Base-by-base conservation (phyloP, 1,140 invertebrate species). In the Heliconius hermathena region DNA sequence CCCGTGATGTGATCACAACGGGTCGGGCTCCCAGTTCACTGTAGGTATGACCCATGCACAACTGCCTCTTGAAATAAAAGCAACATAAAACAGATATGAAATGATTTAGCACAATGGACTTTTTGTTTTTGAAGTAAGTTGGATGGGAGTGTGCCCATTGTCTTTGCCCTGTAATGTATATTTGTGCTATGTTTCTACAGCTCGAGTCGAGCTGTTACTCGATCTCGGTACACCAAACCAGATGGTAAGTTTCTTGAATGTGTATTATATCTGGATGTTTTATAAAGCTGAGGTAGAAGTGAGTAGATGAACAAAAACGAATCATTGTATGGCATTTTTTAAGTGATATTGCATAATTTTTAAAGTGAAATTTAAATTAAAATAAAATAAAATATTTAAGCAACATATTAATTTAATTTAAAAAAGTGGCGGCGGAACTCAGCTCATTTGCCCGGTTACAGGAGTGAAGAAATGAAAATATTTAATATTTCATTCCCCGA, bases 41-140 rank as follows among this genome's bases (percentile, higher is more conserved):
- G 90, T 84, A 74, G 90, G 91, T 83, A 94, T 93, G 71, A 90
- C 87, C 93, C 91, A 94, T 72, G 91, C 88, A 82, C 90, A 93
- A 81, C 87, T 87, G 74, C 84, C 81, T 78, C 90, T 94, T 81
- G 77, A 74, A 84, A 74, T 79, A 77, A 82, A 87, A 86, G 85
- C 80, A 79, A 87, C 86, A 81, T 66, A 84, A 84, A 77, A 80
- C 38, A 73, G 76, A 77, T 57, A 70, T 77, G 71, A 77, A 77
- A 66, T 80, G 79, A 73, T 60, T 66, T 52, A 8, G 36, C 41
- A 74, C 9, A 80, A 77, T 77, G 46, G 2, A 5, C 33, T 26
- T 54, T 74, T 60, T 57, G 18, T 33, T 8, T 74, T 33, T 66
- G 11, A 66, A 66, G 60, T 29, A 6, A 66, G 60, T 29, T 29